A percentile compares a stretch with the other conserved stretches of the same genome.
phyloP scores from a whole-genome alignment of 2,113 vertebrate genomes.

The Poecile atricapillus region DNA sequence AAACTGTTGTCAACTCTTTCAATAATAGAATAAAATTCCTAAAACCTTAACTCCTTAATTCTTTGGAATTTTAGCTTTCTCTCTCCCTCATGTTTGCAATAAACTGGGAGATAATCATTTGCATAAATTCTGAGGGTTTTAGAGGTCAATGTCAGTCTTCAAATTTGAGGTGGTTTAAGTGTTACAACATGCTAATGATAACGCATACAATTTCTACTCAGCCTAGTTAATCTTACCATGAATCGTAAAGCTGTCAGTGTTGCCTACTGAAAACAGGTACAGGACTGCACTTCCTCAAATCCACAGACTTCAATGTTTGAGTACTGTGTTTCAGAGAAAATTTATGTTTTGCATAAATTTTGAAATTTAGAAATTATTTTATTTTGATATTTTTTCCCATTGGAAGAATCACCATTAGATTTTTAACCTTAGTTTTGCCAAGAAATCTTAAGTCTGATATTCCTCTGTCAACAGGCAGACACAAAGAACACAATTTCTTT shows the following conservation, averaged over 20 bases:
- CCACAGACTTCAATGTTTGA: neutral
- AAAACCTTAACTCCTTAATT: neutral
- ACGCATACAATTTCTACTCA: neutral
- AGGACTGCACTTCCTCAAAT: neutral
- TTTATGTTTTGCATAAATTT: neutral
- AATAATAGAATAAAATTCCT: neutral
- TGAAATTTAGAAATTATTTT: neutral
- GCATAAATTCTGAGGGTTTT: neutral
- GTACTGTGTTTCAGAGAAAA: neutral
- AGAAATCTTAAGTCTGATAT: neutral
- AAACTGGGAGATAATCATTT: neutral
- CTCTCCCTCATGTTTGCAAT: neutral
- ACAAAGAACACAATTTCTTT: rapidly evolving
- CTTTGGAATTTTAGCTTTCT: neutral
- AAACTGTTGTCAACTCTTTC: neutral
- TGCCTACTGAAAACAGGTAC: neutral
- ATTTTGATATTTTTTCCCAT: rapidly evolving
- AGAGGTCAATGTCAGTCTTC: neutral
- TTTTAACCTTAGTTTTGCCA: neutral
- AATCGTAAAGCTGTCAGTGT: neutral
- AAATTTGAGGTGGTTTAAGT: neutral
- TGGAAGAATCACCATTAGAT: neutral
- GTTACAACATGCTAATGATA: neutral
- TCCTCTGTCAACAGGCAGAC: neutral
- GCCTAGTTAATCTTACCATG: neutral